phyloP scores from a whole-genome alignment of 1,140 invertebrate genomes.

The Aphelinus certus region DNA sequence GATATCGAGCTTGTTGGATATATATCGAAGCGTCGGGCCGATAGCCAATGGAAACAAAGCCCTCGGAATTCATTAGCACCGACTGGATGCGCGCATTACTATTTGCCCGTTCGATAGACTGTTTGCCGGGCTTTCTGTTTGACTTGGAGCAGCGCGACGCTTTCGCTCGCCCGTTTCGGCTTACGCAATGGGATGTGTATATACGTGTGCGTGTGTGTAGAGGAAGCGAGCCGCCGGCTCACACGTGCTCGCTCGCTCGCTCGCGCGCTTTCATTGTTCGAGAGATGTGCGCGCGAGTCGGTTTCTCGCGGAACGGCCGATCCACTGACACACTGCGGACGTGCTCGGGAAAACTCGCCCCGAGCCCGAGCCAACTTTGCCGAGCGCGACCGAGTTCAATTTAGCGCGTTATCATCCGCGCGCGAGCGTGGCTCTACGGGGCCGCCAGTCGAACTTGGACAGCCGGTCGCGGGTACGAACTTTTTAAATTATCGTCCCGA shows the following conservation, averaged over 20 bases:
- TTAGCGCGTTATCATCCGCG: not conserved
- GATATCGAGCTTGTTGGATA: too few relatives aligned
- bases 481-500: constrained; percentile 27
- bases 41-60: too few relatives aligned
- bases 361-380: constrained; percentile 4
- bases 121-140: constrained; percentile 2
- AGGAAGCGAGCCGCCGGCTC: not conserved
- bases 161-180: constrained; percentile 11
- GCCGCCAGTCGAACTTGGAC: too few relatives aligned
- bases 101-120: not conserved
- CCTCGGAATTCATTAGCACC: too few relatives aligned
- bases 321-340: constrained; percentile 53
- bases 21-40: too few relatives aligned
- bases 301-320: constrained; percentile 32
- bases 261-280: constrained; percentile 11
- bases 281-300: not conserved
- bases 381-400: constrained; percentile 6
- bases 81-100: too few relatives aligned
- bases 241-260: not conserved
- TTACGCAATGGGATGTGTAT: not conserved
- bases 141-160: not conserved
- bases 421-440: too few relatives aligned
- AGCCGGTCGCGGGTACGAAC: constrained; percentile 1
- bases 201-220: too few relatives aligned
- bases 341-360: not conserved